Evolutionary conservation across 2,113 vertebrate genomes (phyloP).

Genomic region (Jaculus jaculus): DNA sequence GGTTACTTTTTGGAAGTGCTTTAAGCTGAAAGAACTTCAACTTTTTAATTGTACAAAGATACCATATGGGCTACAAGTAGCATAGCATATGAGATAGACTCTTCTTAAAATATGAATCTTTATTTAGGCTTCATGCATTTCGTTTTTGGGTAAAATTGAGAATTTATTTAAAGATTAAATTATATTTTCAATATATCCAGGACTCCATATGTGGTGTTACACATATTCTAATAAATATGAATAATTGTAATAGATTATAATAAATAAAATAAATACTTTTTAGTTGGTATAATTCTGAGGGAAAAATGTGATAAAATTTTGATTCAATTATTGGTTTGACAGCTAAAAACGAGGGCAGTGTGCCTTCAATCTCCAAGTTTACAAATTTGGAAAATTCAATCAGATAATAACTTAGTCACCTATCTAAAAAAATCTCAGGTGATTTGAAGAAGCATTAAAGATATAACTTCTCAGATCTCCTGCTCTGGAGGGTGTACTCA

Average conservation of each 20-base stretch:
- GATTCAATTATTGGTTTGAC: background rate
- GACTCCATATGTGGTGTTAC: background rate
- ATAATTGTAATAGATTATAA: background rate
- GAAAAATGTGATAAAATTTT: background rate
- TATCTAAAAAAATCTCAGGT: no score
- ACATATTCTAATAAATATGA: background rate
- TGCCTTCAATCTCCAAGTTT: no score
- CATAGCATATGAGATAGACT: background rate
- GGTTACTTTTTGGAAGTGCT: background rate
- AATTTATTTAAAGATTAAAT: constrained; percentile 24
- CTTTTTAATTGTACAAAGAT: background rate
- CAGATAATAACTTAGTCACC: no score
- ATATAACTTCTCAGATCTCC: no score
- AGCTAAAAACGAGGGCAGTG: background rate
- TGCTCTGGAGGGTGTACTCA: no score
- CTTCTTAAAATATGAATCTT: background rate
- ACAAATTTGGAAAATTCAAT: no score
- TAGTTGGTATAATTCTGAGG: background rate
- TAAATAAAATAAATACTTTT: background rate
- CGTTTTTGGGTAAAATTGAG: background rate
- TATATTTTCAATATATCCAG: background rate
- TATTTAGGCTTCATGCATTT: constrained; percentile 26
- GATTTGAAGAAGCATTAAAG: no score
- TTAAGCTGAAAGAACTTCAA: background rate
- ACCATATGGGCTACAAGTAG: background rate